Evolutionary conservation across 1,140 invertebrate genomes (phyloP).

Genomic region (Sitodiplosis mosellana): DNA sequence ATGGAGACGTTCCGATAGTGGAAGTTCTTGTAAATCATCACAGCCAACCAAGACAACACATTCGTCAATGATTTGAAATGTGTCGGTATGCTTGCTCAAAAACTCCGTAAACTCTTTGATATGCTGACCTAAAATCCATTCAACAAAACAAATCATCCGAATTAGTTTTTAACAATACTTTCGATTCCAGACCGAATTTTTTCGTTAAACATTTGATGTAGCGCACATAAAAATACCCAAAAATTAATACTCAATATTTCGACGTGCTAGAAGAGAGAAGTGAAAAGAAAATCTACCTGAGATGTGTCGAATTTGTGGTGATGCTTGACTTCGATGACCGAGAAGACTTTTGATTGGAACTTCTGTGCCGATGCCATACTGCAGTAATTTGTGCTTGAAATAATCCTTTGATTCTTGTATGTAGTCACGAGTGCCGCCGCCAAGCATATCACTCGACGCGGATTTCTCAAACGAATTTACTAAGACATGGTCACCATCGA

Average conservation of each 20-base stretch:
- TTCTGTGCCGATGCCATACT: slow-evolving; percentile 76
- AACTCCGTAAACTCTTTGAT: slow-evolving; percentile 90
- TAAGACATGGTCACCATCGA: slow-evolving; percentile 81
- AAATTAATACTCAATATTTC: too few relatives aligned
- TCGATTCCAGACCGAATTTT: too few relatives aligned
- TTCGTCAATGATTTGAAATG: slow-evolving; percentile 78
- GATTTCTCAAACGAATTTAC: slow-evolving; percentile 55
- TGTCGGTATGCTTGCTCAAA: slow-evolving; percentile 62
- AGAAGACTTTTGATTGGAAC: slow-evolving; percentile 84
- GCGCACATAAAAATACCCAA: too few relatives aligned
- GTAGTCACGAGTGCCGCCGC: slow-evolving; percentile 57
- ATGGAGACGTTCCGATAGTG: slow-evolving; percentile 34
- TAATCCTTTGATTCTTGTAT: slow-evolving; percentile 86
- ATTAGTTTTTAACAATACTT: too few relatives aligned
- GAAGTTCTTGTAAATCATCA: slow-evolving; percentile 33
- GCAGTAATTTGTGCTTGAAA: slow-evolving; percentile 75
- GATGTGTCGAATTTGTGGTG: slow-evolving; percentile 86
- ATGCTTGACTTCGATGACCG: slow-evolving; percentile 83
- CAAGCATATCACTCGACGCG: slow-evolving; percentile 27
- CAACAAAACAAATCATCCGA: too few relatives aligned
- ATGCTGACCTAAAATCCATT: slow-evolving; percentile 48
- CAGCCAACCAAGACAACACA: slow-evolving; percentile 44
- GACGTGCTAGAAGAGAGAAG: too few relatives aligned
- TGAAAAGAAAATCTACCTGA: slow-evolving; percentile 39
- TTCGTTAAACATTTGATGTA: too few relatives aligned